Percentiles rank a stretch among this genome's conserved stretches.
Evolutionary conservation across 2,113 vertebrate genomes (phyloP).

Genomic region (Balaeniceps rex): DNA sequence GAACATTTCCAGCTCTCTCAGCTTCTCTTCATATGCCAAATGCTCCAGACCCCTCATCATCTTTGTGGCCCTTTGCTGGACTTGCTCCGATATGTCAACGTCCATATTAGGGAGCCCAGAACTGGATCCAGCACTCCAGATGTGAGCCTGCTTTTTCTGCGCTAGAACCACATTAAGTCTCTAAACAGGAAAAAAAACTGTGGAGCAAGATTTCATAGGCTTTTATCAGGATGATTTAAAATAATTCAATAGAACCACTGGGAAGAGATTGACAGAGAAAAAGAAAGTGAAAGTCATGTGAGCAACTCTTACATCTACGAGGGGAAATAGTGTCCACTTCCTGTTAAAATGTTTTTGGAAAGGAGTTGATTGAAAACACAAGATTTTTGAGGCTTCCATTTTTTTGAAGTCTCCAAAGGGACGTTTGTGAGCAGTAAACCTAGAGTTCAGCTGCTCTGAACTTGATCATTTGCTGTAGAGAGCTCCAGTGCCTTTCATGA

Average conservation of each 20-base stretch:
- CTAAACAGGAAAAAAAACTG: neutral
- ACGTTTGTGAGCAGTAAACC: neutral
- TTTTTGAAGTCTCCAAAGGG: neutral
- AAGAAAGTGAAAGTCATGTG: neutral
- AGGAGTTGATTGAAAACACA: neutral
- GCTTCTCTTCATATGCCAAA: neutral
- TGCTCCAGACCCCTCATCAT: neutral
- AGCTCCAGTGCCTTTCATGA: neutral
- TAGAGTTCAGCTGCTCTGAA: neutral
- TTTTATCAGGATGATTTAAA: neutral
- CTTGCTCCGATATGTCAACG: fast-evolving
- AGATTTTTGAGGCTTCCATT: neutral
- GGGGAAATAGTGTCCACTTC: neutral
- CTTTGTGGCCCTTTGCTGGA: neutral
- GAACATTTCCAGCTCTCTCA: neutral
- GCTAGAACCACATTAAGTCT: neutral
- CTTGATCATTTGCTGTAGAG: neutral
- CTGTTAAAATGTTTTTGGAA: neutral
- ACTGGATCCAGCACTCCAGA: neutral
- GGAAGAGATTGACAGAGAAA: neutral
- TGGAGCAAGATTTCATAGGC: neutral
- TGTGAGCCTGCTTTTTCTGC: neutral
- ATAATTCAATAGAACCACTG: neutral
- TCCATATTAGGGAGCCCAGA: neutral
- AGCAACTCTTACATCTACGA: neutral